These are phyloP conservation scores for Dipodomys ordii DNA, from an alignment of 2,113 vertebrate species.

Conservation along the genomic window DNA sequence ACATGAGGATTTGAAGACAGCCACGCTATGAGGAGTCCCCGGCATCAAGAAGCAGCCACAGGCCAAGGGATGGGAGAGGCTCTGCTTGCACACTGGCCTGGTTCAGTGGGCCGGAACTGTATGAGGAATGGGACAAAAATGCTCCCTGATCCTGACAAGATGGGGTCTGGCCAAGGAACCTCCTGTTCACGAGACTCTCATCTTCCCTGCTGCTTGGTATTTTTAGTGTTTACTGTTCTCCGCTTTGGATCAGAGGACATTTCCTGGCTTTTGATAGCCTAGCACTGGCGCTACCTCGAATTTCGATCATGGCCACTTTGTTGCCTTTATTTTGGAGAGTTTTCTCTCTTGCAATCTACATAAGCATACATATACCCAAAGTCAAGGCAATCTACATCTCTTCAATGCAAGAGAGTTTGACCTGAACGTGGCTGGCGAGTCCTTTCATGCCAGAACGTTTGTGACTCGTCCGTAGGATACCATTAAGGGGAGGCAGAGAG, in stretches of 20 bases:
- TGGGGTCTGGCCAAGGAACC: neutral
- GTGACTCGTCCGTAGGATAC: neutral
- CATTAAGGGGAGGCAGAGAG: no score
- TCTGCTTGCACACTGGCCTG: slow-evolving; percentile 56
- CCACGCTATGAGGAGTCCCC: neutral
- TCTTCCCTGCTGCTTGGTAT: neutral
- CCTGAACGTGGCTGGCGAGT: neutral
- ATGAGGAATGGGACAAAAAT: slow-evolving; percentile 48
- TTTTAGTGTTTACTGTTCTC: neutral
- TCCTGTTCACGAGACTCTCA: neutral
- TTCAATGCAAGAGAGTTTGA: neutral
- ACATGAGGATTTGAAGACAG: neutral
- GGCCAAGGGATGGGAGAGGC: neutral
- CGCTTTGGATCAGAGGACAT: neutral
- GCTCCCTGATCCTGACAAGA: neutral
- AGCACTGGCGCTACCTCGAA: neutral
- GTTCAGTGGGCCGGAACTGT: slow-evolving; percentile 65
- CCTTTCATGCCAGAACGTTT: neutral
- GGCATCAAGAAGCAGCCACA: neutral
- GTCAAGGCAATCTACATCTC: neutral
- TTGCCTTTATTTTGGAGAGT: neutral
- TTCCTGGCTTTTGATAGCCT: neutral
- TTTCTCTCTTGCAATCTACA: neutral
- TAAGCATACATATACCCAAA: neutral
- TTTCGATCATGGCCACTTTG: neutral